These are phyloP conservation scores for Erpornis zantholeuca DNA, from an alignment of 2,113 vertebrate species.

Conservation along the genomic window DNA sequence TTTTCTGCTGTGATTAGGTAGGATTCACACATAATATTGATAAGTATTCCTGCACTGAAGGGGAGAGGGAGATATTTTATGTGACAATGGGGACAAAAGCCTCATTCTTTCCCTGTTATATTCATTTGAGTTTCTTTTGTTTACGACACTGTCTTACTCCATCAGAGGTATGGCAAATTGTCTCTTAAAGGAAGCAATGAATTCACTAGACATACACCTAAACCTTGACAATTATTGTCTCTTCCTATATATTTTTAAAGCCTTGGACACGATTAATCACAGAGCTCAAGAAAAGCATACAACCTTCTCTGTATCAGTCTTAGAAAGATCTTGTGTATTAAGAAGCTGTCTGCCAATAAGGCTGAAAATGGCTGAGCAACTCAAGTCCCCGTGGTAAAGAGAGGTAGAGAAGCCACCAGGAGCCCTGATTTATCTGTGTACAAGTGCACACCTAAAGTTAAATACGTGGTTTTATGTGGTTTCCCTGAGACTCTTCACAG, in stretches of 20 bases:
- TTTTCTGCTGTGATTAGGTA: background rate
- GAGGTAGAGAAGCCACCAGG: background rate
- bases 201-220: constrained; percentile 59
- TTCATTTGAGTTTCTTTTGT: constrained; percentile 62
- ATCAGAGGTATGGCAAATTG: constrained; percentile 42
- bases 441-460: background rate
- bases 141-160: constrained; percentile 44
- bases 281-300: constrained; percentile 46
- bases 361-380: background rate
- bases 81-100: constrained; percentile 53
- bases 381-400: background rate
- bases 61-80: constrained; percentile 63
- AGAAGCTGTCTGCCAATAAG: background rate
- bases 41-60: constrained; percentile 23
- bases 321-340: background rate
- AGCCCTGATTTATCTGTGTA: background rate
- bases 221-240: constrained; percentile 67
- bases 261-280: constrained; percentile 59
- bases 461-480: background rate
- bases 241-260: constrained; percentile 33
- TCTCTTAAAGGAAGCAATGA: constrained; percentile 65
- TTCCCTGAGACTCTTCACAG: background rate
- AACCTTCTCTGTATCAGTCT: constrained; percentile 59
- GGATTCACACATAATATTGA: constrained; percentile 30
- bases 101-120: constrained; percentile 59